These are phyloP conservation scores for Silurus meridionalis DNA, from an alignment of 2,113 vertebrate species.

Conservation along the genomic window DNA sequence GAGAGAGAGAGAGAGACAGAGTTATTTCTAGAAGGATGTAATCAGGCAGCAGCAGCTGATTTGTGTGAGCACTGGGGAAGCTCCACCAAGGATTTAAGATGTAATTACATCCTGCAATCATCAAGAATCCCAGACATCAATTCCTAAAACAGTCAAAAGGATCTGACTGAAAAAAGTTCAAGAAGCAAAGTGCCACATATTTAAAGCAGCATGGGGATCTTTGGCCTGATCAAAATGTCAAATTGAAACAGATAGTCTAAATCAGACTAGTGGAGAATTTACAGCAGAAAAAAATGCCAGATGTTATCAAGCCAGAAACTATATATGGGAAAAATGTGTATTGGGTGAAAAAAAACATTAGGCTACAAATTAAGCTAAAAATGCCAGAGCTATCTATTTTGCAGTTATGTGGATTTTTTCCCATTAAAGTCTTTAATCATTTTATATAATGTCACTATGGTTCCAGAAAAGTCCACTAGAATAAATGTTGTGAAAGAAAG, in stretches of 20 bases:
- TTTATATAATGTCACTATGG: neutral
- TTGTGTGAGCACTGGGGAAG: conserved; percentile 22
- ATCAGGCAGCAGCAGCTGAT: conserved; percentile 25
- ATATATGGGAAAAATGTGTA: neutral
- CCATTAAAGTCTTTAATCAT: neutral
- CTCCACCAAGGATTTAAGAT: conserved; percentile 27
- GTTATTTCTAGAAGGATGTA: conserved; percentile 15
- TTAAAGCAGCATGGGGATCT: neutral
- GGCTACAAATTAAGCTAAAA: neutral
- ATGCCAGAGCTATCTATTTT: neutral
- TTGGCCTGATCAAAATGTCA: neutral
- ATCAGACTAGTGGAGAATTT: neutral
- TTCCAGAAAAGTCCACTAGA: neutral
- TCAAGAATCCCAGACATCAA: conserved; percentile 22
- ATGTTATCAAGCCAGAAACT: neutral
- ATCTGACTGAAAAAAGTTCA: neutral
- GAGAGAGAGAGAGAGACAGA: conserved; percentile 7
- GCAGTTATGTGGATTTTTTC: neutral
- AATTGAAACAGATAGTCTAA: neutral
- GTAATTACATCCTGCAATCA: conserved; percentile 32
- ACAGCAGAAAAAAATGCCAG: neutral
- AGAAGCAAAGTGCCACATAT: neutral
- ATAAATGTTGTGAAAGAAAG: neutral
- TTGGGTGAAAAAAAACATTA: neutral
- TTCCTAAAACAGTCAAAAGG: conserved; percentile 1